These are phyloP conservation scores for Theropithecus gelada DNA, from an alignment of 2,113 vertebrate genomes.

Conservation along the genomic window DNA sequence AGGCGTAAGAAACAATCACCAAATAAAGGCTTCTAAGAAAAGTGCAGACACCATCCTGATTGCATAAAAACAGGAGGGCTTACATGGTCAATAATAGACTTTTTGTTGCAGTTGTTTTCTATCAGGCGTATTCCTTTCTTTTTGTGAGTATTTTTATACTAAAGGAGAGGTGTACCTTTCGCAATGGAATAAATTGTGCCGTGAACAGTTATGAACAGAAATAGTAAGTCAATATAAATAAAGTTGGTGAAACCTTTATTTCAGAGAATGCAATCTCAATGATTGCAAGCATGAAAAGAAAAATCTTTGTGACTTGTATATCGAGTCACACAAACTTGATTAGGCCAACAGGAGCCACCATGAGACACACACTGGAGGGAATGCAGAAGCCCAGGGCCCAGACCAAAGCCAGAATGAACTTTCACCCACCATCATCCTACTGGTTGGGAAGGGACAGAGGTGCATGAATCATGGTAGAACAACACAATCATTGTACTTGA, in stretches of 20 bases:
- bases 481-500: too few species aligned
- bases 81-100: neutral
- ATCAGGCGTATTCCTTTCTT: neutral
- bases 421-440: neutral
- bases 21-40: conserved; percentile 1
- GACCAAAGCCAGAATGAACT: neutral
- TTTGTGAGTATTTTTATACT: neutral
- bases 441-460: fast-evolving
- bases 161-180: neutral
- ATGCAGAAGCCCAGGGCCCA: neutral
- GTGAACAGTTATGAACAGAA: neutral
- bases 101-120: neutral
- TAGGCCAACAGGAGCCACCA: neutral
- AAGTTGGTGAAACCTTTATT: neutral
- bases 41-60: neutral
- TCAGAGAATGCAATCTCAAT: neutral
- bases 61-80: neutral
- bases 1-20: neutral
- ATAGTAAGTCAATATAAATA: neutral
- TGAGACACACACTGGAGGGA: neutral
- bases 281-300: neutral
- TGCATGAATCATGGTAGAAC: neutral
- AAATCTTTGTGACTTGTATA: neutral
- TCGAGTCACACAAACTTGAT: neutral
- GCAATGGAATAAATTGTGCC: neutral